These are phyloP conservation scores for Aplochiton taeniatus DNA, from an alignment of 2,797 vertebrate genomes.

Conservation along the genomic window DNA sequence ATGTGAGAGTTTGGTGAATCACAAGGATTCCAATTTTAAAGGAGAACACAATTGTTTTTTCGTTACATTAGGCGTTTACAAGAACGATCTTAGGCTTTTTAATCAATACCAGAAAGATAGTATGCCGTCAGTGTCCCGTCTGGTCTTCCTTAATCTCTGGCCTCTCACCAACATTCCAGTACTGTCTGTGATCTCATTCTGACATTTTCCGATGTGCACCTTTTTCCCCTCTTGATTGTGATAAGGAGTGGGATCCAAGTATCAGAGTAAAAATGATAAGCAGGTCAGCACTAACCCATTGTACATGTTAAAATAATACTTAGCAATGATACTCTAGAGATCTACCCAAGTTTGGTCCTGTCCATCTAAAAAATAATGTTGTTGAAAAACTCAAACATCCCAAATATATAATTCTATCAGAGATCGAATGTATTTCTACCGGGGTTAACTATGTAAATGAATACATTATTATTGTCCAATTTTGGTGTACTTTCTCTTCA, in stretches of 20 bases:
- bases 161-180: conserved; percentile 21
- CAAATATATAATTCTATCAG: too few species aligned
- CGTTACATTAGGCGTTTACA: conserved; percentile 26
- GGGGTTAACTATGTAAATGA: too few species aligned
- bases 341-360: too few species aligned
- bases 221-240: conserved; percentile 1
- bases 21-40: not conserved
- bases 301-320: too few species aligned
- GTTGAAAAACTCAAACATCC: too few species aligned
- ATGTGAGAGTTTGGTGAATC: not conserved
- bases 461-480: too few species aligned
- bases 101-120: conserved; percentile 38
- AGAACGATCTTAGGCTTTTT: conserved; percentile 43
- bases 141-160: conserved; percentile 40
- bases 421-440: too few species aligned
- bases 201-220: conserved; percentile 13
- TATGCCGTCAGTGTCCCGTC: conserved; percentile 30
- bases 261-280: not conserved
- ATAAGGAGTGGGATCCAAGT: conserved; percentile 1
- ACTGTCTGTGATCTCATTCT: conserved; percentile 3
- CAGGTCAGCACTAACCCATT: not conserved
- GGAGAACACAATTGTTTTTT: conserved; percentile 15
- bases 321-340: too few species aligned
- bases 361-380: too few species aligned
- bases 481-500: too few species aligned